Base-by-base conservation (phyloP, 2,888 invertebrate species). In the Drosophila nr. perissopoda region DNA sequence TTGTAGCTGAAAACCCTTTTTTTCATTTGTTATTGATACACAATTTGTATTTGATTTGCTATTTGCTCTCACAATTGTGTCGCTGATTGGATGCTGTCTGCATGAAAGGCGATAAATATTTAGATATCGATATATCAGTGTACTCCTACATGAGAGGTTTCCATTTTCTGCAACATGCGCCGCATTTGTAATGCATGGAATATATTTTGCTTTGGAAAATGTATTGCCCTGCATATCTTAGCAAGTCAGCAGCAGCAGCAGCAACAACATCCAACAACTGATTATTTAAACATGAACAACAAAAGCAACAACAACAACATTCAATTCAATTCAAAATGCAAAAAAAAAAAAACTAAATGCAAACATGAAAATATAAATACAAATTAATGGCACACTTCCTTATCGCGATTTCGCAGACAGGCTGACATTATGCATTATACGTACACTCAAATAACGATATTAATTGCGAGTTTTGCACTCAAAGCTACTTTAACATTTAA, bases 111-210 rank as follows among this genome's bases (percentile, higher is more conserved):
- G 40, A 27, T 18, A 65, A 34, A 58, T 34, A 57, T 27, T 61
- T 33, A 36, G 31, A 61, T 40, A 48, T n/a, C 46, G 25, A 59
- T 36, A 34, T 31, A 53, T 46, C 42, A 11, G 65, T 56, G 16
- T 46, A 25, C 7, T 42, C n/a, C 27, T 31, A 63, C 33, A 48
- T 46, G 60, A 56, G 42, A 54, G 48, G 40, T 70, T 27, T 64
- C 6, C 3, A 21, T 46, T 40, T 33, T n/a, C 38, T 51, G 10
- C 53, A 59, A 31, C 57, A 52, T 38, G 58, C 58, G 46, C 18
- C 57, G 65, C 73, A 79, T 82, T 85, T 86, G 78, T 33, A 73
- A 85, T 85, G 85, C 88, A 85, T 88, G 85, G 85, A 88, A 85
- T 85, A 88, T 76, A 82, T 86, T 85, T 75, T 69, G 71, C 66